Evolutionary conservation across 2,113 vertebrate genomes (phyloP).

Genomic region (Nicator chloris): DNA sequence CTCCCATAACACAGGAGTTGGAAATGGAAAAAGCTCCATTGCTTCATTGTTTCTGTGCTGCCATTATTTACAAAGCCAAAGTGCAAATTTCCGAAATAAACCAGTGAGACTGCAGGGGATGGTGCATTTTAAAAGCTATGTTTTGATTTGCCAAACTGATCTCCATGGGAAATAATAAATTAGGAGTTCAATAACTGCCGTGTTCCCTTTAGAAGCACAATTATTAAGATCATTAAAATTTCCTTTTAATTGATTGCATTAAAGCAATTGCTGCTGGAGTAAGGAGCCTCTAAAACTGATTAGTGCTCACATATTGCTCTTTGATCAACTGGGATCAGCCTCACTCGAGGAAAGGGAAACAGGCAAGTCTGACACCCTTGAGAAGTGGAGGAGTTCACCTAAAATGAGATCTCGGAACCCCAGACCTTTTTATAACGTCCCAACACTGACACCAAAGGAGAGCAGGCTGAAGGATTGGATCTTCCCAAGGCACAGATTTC

Average conservation of each 20-base stretch:
- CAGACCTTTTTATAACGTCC: background rate
- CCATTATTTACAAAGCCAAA: background rate
- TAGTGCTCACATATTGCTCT: background rate
- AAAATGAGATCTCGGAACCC: background rate
- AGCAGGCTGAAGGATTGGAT: background rate
- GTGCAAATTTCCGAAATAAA: background rate
- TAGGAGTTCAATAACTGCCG: background rate
- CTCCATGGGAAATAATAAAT: background rate
- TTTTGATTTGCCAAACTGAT: background rate
- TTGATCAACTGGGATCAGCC: background rate
- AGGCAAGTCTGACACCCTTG: background rate
- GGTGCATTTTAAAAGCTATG: background rate
- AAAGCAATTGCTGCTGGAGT: background rate
- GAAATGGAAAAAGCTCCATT: background rate
- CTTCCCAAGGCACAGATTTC: background rate
- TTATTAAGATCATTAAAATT: constrained; percentile 21
- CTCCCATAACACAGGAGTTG: background rate
- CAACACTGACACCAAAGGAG: background rate
- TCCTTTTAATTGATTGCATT: constrained; percentile 16
- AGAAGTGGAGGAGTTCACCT: background rate
- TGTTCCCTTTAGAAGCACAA: constrained; percentile 7
- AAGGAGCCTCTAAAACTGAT: background rate
- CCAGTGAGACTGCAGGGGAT: background rate
- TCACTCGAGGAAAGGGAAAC: background rate
- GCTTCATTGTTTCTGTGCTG: background rate